phyloP scores from a whole-genome alignment of 2,113 vertebrate genomes.

The Melierax canorus region DNA sequence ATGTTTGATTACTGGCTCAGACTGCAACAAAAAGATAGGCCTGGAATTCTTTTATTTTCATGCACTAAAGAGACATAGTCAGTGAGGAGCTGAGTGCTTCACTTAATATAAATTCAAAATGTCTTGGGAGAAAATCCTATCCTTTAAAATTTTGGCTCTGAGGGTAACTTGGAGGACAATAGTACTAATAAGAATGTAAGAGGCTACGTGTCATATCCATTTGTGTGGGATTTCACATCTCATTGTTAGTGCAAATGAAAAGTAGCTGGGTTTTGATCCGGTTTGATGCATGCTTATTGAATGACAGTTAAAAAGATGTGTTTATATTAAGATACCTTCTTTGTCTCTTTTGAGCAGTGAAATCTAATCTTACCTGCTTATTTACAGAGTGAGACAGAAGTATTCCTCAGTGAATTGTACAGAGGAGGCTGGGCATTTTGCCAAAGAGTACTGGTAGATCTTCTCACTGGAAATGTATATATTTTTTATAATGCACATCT shows the following conservation, averaged over 20 bases:
- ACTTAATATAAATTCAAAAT: slow-evolving; percentile 14
- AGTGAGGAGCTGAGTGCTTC: not conserved
- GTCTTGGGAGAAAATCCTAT: slow-evolving; percentile 33
- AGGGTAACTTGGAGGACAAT: not conserved
- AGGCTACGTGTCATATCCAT: not conserved
- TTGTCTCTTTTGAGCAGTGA: not conserved
- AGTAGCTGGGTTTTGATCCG: not conserved
- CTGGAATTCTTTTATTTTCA: slow-evolving; percentile 34
- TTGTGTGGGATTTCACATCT: slow-evolving; percentile 19
- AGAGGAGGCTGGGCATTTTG: not conserved
- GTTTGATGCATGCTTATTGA: not conserved
- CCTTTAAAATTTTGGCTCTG: slow-evolving; percentile 5
- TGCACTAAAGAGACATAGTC: not conserved
- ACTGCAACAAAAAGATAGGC: not conserved
- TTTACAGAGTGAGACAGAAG: not conserved
- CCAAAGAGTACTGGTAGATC: not conserved
- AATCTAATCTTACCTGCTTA: slow-evolving; percentile 17
- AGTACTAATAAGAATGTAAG: not conserved
- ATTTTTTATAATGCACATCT: not conserved
- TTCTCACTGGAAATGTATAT: not conserved
- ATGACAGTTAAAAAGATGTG: not conserved
- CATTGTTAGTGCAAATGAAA: not conserved
- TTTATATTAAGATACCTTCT: not conserved
- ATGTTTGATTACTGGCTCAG: not conserved
- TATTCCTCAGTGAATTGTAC: slow-evolving; percentile 3